Evolutionary conservation across 2,113 vertebrate genomes (phyloP), one percentile per base, ranked within the genome.

Genomic region (Chaenogobius annularis): DNA sequence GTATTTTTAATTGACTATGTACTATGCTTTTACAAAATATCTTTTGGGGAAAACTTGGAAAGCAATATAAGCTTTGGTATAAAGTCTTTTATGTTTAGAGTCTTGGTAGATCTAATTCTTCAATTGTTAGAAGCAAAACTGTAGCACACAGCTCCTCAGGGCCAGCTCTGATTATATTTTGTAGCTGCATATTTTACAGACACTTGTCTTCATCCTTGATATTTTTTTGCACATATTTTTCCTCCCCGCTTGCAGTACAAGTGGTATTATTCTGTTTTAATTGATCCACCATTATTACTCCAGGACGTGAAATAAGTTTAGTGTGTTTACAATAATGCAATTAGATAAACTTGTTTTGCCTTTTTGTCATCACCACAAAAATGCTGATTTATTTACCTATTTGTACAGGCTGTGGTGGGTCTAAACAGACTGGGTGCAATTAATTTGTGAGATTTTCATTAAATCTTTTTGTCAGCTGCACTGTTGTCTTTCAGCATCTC

Each of bases 401-500:
- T 46, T 26, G 19, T 54, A 5, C 9, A 54, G 65, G 61, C 47
- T 43, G 37, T 72, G 37, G 69, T 22, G 13, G 1, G 14, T 47
- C 47, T 61, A 22, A 31, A 37, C 20, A 23, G 2, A 43, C 59
- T 66, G 62, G 40, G 22, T 54, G 54, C 66, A 61, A 55, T 59
- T 64, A 58, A 74, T 74, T 35, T 26, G 52, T 19, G 26, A 73
- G 15, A 40, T 63, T 93, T 89, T 85, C 94, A 94, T 81, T 93
- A 69, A 35, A 11, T 44, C 69, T 63, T 65, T 70, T 58, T 91
- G 54, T 74, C 87, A 63, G 85, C 85, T 19, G 94, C 91, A 31
- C 93, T 93, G 52, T 47, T 46, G 22, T 91, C 94, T 83, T 91
- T 94, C 69, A 97, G 91, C 47, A 94, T 95, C 0, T 93, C 93